phyloP scores from a whole-genome alignment of 2,113 vertebrate genomes.

The Arenaria interpres region DNA sequence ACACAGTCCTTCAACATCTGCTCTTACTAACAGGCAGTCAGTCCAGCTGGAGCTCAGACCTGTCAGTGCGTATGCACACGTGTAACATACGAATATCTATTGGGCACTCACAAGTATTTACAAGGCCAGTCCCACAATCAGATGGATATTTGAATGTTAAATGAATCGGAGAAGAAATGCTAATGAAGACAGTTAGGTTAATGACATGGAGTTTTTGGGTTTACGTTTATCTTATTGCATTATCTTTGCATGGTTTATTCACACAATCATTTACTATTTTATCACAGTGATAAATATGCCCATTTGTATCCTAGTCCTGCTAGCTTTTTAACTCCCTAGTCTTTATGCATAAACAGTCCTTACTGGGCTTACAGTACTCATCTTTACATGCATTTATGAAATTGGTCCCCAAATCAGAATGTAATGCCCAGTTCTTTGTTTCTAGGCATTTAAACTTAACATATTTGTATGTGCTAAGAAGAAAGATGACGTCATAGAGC shows the following conservation, averaged over 20 bases:
- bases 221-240: background rate
- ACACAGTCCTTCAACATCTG: background rate
- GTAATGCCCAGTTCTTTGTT: background rate
- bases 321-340: background rate
- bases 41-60: background rate
- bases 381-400: background rate
- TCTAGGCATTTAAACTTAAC: background rate
- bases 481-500: conserved; percentile 43
- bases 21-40: background rate
- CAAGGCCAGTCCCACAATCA: background rate
- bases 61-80: background rate
- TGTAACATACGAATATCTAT: background rate
- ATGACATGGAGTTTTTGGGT: background rate
- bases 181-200: background rate
- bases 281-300: background rate
- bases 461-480: conserved; percentile 20
- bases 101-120: background rate
- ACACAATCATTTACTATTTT: background rate
- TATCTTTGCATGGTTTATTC: background rate
- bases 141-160: background rate
- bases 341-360: background rate
- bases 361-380: background rate
- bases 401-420: background rate
- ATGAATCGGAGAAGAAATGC: background rate
- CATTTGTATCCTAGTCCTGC: background rate